Evolutionary conservation across 2,888 invertebrate species (phyloP).

Genomic region (Andrena hattorfiana): DNA sequence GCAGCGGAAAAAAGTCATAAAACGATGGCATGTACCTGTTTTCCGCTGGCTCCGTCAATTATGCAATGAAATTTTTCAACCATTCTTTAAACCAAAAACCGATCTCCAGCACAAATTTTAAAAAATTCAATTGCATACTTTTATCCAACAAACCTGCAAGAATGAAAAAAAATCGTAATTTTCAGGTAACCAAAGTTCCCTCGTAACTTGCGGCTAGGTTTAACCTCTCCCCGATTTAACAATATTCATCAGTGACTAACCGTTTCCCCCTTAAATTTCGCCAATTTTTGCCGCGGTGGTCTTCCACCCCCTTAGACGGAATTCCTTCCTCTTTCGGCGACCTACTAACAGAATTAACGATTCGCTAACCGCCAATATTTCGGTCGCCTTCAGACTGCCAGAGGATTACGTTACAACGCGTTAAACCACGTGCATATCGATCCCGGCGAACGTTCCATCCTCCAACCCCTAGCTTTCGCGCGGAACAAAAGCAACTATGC

Average conservation of each 20-base stretch:
- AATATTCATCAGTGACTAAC: slow-evolving; percentile 17
- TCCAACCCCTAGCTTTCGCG: slow-evolving; percentile 4
- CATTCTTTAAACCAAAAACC: too few relatives aligned
- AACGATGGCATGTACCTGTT: too few relatives aligned
- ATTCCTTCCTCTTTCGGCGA: neutral
- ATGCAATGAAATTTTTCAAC: too few relatives aligned
- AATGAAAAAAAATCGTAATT: too few relatives aligned
- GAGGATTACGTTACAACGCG: slow-evolving; percentile 27
- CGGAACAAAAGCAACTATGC: slow-evolving; percentile 14
- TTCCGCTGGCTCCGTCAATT: too few relatives aligned
- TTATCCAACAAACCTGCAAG: too few relatives aligned
- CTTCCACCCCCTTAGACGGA: neutral
- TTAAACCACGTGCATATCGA: neutral
- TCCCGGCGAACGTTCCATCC: too few relatives aligned
- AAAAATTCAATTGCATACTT: too few relatives aligned
- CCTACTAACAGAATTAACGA: slow-evolving; percentile 22
- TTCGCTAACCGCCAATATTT: slow-evolving; percentile 23
- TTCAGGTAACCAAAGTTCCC: too few relatives aligned
- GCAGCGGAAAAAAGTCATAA: too few relatives aligned
- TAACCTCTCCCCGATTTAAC: neutral
- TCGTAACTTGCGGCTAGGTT: neutral
- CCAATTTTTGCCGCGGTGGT: neutral
- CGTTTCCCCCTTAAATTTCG: slow-evolving; percentile 11
- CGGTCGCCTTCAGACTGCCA: neutral
- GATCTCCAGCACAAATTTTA: too few relatives aligned